Evolutionary conservation across 2,113 vertebrate species (phyloP), one percentile per base, ranked within the genome.

Genomic region (Oriolus oriolus): DNA sequence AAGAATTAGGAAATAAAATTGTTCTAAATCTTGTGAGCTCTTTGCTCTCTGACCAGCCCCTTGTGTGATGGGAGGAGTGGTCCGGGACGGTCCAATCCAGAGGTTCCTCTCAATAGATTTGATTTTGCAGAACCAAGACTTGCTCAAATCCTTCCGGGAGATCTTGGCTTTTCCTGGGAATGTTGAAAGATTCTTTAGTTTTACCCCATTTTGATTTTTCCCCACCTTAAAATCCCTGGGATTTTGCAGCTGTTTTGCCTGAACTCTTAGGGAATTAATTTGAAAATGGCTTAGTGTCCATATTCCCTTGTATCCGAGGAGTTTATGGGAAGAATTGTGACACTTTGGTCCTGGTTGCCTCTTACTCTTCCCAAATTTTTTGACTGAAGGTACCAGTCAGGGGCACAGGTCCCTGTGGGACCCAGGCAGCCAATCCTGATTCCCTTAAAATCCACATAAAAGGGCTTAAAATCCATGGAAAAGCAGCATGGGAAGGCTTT

Each of bases 261-360:
- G 66, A 82, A 11, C 12, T 79, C 9, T 68, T 20, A 52, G 14
- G 22, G 70, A 65, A 7, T 22, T 28, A 47, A 33, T 6, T 89
- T 41, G 11, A 41, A 61, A 39, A 28, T 1, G 2, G 6, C 31
- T 79, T 27, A 31, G 20, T 71, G 42, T 37, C 74, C 13, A 3
- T 39, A 21, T 56, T 68, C 44, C 18, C 9, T 47, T 44, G 3
- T 41, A n/a, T 53, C 28, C 0, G 0, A 88, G n/a, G 53, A 9
- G 26, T 44, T 68, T 59, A 18, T 39, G 9, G 31, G 63, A 90
- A 74, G 59, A 77, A 73, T 21, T 80, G 8, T 37, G 52, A 19
- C n/a, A 41, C 7, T 69, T 88, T 47, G 28, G 26, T 59, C 12
- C 44, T 21, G 16, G 17, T 3, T 71, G 44, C 12, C 20, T 76